Base-by-base conservation (phyloP, 2,797 vertebrate species). In the Crenuchus spilurus region DNA sequence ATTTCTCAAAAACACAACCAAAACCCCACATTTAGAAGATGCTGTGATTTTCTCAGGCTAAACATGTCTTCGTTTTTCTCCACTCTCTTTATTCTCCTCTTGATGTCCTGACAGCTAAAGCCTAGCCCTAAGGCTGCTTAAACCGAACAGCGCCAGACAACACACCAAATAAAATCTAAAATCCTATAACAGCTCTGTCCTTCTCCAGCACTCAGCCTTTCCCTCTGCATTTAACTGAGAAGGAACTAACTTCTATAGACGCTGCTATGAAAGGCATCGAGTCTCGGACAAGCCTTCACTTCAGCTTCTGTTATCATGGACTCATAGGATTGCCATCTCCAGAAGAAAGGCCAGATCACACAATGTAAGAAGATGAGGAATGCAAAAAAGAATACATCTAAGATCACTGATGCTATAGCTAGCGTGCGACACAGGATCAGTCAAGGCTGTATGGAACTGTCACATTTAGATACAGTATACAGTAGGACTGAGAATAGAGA, bases 271-370 rank as follows among this genome's bases (percentile, higher is more conserved):
- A 83, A 87, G 81, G 66, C 44, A 65, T 22, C 0, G 30, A 26
- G 42, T 78, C 75, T 77, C 80, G 73, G 69, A 70, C 61, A 76
- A 80, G 81, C 76, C 79, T 70, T 77, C 55, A n/a, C 70, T 80
- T 86, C 77, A 39, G 46, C 64, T 16, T 75, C 74, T 88, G 88
- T 84, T 81, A 81, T 86, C 85, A 88, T 83, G 80, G 48, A 54
- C 82, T 82, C 70, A 20, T 39, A 72, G 68, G 37, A 22, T 26
- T 22, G 2, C 7, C 39, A 49, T 60, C 30, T 2, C 22, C 78
- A 63, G 75, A 33, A 35, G 78, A 74, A 57, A 64, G 80, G 72
- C 65, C 58, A 31, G 75, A 73, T 77, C 70, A 79, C 26, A 48
- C 64, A 78, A 62, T 69, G 44, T 6, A 18, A 20, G 26, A 6